These are phyloP conservation scores for Zygogramma bicolorata DNA, from an alignment of 2,888 invertebrate species.

Conservation along the genomic window DNA sequence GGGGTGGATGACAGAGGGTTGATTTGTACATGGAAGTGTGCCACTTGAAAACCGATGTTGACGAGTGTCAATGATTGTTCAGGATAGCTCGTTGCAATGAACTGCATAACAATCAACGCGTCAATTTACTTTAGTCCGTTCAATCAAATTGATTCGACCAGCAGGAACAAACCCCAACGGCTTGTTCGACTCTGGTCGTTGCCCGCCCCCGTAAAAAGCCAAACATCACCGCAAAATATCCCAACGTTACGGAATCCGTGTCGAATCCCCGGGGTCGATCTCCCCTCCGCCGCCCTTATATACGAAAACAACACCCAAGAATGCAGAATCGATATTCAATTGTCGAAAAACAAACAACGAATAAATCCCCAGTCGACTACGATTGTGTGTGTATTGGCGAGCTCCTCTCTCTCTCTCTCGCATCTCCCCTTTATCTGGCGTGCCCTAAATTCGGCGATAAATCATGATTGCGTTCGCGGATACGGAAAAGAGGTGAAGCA, in stretches of 20 bases:
- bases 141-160: too few species aligned
- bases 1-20: too few species aligned
- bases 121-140: too few species aligned
- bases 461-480: slow-evolving; percentile 47
- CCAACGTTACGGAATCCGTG: background rate
- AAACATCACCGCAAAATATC: background rate
- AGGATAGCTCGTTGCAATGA: too few species aligned
- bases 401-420: slow-evolving; percentile 35
- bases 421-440: slow-evolving; percentile 46
- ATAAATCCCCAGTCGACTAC: slow-evolving; percentile 45
- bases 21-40: too few species aligned
- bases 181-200: background rate
- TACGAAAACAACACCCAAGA: slow-evolving; percentile 17
- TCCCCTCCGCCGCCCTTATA: background rate
- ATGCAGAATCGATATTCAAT: slow-evolving; percentile 45
- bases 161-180: too few species aligned
- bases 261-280: background rate
- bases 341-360: slow-evolving; percentile 47
- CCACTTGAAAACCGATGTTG: too few species aligned
- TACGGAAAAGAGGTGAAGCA: slow-evolving; percentile 24
- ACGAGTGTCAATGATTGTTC: too few species aligned
- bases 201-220: background rate
- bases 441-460: slow-evolving; percentile 52
- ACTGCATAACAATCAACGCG: too few species aligned
- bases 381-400: slow-evolving; percentile 20